A percentile compares a stretch with the other conserved stretches of the same genome.
phyloP scores from a whole-genome alignment of 2,888 invertebrate species.

The Drosophila borealis region DNA sequence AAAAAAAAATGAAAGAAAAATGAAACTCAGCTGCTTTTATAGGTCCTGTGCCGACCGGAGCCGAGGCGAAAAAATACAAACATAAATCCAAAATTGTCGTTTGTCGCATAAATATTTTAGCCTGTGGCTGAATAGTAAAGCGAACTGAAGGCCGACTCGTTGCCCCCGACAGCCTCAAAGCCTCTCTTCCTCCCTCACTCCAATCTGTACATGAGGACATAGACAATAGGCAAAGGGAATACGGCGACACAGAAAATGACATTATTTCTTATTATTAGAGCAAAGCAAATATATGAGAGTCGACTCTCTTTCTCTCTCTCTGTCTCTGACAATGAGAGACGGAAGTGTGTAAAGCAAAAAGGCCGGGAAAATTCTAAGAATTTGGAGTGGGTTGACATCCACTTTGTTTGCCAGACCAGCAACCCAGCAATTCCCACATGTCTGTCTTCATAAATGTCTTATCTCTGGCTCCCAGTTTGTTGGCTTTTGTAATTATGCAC shows the following conservation, averaged over 20 bases:
- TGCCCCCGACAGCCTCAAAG: no score
- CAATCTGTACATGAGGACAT: constrained; percentile 5
- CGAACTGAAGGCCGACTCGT: constrained; percentile 21
- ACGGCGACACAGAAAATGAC: constrained; percentile 47
- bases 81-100: constrained; percentile 80
- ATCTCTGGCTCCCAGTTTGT: constrained; percentile 67
- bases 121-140: constrained; percentile 49
- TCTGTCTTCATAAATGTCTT: constrained; percentile 76
- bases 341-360: constrained; percentile 48
- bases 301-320: not conserved
- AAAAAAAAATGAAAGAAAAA: constrained; percentile 39
- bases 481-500: constrained; percentile 77
- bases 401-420: constrained; percentile 31
- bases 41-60: constrained; percentile 23
- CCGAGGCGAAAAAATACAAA: constrained; percentile 35
- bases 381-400: constrained; percentile 22
- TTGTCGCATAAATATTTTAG: constrained; percentile 81
- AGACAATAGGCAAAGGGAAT: constrained; percentile 53
- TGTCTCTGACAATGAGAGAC: constrained; percentile 11
- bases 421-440: constrained; percentile 67
- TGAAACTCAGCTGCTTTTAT: constrained; percentile 63
- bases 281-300: constrained; percentile 72
- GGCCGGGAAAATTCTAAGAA: constrained; percentile 26
- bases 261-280: constrained; percentile 80
- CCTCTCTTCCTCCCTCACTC: not conserved